phyloP scores from a whole-genome alignment of 2,888 invertebrate genomes.

The Eretmocerus hayati region DNA sequence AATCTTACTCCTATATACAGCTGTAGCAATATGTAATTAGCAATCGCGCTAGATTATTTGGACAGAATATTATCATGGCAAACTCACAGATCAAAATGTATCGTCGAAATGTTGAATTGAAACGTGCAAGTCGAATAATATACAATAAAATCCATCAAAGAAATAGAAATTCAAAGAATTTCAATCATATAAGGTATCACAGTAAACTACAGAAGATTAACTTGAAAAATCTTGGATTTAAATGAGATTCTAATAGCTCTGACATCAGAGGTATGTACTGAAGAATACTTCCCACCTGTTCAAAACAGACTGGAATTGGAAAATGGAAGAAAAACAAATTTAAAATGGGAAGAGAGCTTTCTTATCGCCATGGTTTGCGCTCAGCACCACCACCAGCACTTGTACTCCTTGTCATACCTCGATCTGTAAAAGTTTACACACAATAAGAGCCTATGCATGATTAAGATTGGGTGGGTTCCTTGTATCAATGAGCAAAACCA shows the following conservation, averaged over 20 bases:
- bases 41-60: slow-evolving; percentile 11
- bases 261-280: too few relatives aligned
- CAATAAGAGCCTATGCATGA: too few relatives aligned
- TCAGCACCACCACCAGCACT: slow-evolving; percentile 44
- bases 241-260: too few relatives aligned
- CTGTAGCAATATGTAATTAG: slow-evolving; percentile 7
- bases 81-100: slow-evolving; percentile 1
- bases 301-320: too few relatives aligned
- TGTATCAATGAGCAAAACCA: too few relatives aligned
- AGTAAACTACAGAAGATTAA: slow-evolving; percentile 15
- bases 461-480: too few relatives aligned
- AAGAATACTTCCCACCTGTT: too few relatives aligned
- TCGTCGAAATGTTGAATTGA: neutral
- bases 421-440: slow-evolving; percentile 37
- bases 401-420: slow-evolving; percentile 42
- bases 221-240: too few relatives aligned
- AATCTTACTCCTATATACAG: slow-evolving; percentile 10
- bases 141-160: slow-evolving; percentile 4
- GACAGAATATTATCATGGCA: slow-evolving; percentile 4
- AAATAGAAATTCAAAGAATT: slow-evolving; percentile 15
- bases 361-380: slow-evolving; percentile 43
- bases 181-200: slow-evolving; percentile 13
- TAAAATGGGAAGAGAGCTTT: too few relatives aligned
- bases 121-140: neutral
- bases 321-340: too few relatives aligned